Conservation (phyloP, 2,888 invertebrate species). For the Itoplectis maculator region DNA sequence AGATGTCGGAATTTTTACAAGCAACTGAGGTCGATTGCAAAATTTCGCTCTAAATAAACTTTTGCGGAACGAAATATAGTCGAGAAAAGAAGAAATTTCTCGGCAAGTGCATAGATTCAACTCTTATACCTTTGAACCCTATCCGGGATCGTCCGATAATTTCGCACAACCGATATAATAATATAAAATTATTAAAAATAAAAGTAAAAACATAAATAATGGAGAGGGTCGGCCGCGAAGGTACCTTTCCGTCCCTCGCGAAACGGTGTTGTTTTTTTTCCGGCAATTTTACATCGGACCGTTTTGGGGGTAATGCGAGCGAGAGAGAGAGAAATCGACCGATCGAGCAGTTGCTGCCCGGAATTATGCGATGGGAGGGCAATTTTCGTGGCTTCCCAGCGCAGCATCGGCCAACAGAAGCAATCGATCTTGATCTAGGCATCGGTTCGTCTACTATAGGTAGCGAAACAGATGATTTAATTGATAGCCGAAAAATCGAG, state of each 20-base stretch:
- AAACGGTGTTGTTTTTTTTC: slow-evolving; percentile 64
- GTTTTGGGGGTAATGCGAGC: slow-evolving; percentile 70
- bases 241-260: slow-evolving; percentile 55
- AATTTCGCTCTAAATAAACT: background rate
- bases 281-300: slow-evolving; percentile 40
- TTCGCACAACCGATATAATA: background rate
- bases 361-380: slow-evolving; percentile 36
- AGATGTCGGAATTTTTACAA: too few species aligned
- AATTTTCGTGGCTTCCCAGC: slow-evolving; percentile 33
- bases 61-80: background rate
- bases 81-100: slow-evolving; percentile 65
- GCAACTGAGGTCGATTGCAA: too few species aligned
- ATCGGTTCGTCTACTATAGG: slow-evolving; percentile 24
- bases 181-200: slow-evolving; percentile 5
- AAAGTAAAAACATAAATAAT: slow-evolving; percentile 11
- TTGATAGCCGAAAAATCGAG: slow-evolving; percentile 3
- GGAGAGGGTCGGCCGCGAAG: background rate
- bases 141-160: background rate
- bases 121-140: background rate
- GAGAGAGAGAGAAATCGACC: background rate
- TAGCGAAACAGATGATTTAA: slow-evolving; percentile 24
- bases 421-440: slow-evolving; percentile 34
- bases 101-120: background rate
- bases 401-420: slow-evolving; percentile 4
- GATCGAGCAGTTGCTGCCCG: slow-evolving; percentile 14